Base-by-base conservation (phyloP, 2,797 vertebrate genomes). In the Pelobates cultripes region DNA sequence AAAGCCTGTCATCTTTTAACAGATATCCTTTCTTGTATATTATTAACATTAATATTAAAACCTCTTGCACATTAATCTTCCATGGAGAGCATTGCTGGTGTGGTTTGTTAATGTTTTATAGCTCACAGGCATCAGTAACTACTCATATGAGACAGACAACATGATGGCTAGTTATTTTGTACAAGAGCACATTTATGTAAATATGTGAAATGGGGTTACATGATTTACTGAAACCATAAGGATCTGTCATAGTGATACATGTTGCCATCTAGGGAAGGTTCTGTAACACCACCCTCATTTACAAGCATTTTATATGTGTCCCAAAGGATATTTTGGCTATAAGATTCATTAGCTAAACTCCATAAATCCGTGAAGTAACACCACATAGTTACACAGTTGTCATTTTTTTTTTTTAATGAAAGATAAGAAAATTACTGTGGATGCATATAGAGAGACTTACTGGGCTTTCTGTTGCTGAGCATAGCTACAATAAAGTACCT, bases 181-280 rank as follows among this genome's bases (percentile, higher is more conserved):
- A 83, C 77, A 83, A 79, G 82, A 83, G 76, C 82, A 79, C 82
- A 83, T 83, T 83, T 83, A 83, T 79, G 82, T 83, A 79, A 83
- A 83, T 83, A 83, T 70, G 77, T 74, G 70, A 78, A 83, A 75
- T 69, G 44, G 74, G 55, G 60, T 66, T 57, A 71, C 47, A 79
- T 83, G 82, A 83, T 83, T 83, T 83, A 83, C 71, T 55, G 82
- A 75, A 75, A 83, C 82, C 63, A 79, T 83, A 83, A 83, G 78
- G 55, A n/a, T 43, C 82, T 83, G 76, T 79, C 82, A 83, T 14
- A 53, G 67, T 83, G 82, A 83, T 83, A 75, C 82, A 83, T 83
- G 77, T 75, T 57, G 68, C 5, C 40, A 66, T 10, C 47, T 47
- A 73, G 51, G 66, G 51, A 44, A n/a, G 10, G 70, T 78, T 78